phyloP scores from a whole-genome alignment of 2,888 invertebrate genomes.

The Lasiommata megera region DNA sequence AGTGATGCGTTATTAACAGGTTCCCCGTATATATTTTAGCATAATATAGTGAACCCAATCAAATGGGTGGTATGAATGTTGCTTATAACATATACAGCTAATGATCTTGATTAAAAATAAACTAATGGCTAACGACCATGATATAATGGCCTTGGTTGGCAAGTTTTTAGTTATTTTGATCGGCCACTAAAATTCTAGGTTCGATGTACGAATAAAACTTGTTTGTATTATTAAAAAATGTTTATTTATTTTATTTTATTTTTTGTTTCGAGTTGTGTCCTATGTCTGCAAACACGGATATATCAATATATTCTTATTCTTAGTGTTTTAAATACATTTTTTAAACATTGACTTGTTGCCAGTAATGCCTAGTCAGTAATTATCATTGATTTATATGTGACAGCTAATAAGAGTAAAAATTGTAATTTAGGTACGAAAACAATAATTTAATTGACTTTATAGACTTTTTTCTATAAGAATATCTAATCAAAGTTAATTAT shows the following conservation, averaged over 20 bases:
- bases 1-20: background rate
- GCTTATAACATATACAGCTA: background rate
- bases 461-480: too few species aligned
- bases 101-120: background rate
- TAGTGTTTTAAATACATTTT: too few species aligned
- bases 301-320: too few species aligned
- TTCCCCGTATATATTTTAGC: background rate
- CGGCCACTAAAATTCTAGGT: background rate
- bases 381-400: too few species aligned
- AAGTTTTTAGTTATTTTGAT: background rate
- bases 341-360: too few species aligned
- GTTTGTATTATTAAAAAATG: background rate
- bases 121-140: background rate
- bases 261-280: too few species aligned
- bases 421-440: too few species aligned
- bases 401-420: too few species aligned
- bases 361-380: too few species aligned
- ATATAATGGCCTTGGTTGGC: background rate
- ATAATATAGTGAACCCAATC: background rate
- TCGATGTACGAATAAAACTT: constrained; percentile 1
- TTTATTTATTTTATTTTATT: background rate
- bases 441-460: too few species aligned
- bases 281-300: too few species aligned
- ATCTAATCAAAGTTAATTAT: background rate
- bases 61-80: background rate